Percentiles rank a stretch among this genome's conserved stretches.
These are phyloP conservation scores for Phaetusa simplex DNA, from an alignment of 2,113 vertebrate species.

Conservation along the genomic window DNA sequence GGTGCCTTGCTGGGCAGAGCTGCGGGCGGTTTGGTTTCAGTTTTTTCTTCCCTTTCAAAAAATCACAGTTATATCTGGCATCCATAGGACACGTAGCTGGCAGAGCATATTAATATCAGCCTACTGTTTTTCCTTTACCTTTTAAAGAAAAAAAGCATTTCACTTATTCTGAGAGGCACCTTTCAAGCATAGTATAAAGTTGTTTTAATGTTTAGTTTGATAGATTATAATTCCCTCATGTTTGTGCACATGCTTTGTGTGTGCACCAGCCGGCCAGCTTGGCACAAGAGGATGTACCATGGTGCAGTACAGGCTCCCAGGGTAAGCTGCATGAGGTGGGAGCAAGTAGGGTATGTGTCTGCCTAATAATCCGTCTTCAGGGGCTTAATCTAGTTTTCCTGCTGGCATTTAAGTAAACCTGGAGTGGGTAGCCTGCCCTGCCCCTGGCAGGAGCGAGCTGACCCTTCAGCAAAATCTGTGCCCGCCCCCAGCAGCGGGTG, in stretches of 20 bases:
- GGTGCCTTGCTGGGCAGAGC: constrained; percentile 63
- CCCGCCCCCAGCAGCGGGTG: background rate
- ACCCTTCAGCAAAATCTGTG: background rate
- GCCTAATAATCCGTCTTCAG: background rate
- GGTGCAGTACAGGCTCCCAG: background rate
- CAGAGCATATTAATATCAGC: background rate
- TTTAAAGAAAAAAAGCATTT: background rate
- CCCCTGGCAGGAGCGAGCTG: background rate
- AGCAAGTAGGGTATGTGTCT: background rate
- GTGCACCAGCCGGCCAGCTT: background rate
- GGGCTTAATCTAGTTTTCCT: background rate
- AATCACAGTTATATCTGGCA: constrained; percentile 3
- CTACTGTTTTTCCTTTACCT: background rate
- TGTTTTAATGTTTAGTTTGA: background rate
- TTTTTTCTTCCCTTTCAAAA: constrained; percentile 46
- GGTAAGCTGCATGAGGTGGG: background rate
- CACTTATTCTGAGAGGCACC: background rate
- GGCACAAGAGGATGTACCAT: background rate
- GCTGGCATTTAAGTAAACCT: background rate
- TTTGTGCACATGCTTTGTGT: background rate
- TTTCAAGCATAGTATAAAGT: background rate
- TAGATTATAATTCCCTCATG: background rate
- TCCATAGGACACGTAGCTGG: background rate
- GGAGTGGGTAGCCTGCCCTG: background rate
- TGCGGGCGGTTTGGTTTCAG: constrained; percentile 18